phyloP scores from a whole-genome alignment of 2,797 vertebrate genomes.

The Anolis apletophallus region DNA sequence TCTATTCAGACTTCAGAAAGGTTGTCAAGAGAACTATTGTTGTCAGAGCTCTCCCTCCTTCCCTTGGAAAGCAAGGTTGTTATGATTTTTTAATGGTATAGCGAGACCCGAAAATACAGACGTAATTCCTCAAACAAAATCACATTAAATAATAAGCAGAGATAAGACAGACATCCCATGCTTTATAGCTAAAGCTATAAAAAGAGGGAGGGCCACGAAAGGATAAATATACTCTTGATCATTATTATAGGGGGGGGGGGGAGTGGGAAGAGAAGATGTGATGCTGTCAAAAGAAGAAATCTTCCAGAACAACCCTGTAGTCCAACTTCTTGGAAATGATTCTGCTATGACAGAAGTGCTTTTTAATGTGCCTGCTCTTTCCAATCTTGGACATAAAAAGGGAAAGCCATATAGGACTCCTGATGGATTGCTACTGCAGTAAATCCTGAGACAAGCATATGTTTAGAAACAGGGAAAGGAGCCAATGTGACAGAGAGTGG shows the following conservation, averaged over 20 bases:
- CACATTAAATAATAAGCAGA: constrained; percentile 36
- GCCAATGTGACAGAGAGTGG: constrained; percentile 23
- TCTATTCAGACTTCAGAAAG: constrained; percentile 1
- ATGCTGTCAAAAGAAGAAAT: background rate
- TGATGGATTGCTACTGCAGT: constrained; percentile 19
- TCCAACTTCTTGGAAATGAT: background rate
- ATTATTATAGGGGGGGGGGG: background rate
- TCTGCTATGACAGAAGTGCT: background rate
- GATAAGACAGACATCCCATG: constrained; percentile 33
- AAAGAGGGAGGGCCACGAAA: background rate
- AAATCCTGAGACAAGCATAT: constrained; percentile 20
- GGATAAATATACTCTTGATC: background rate
- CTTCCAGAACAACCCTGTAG: background rate
- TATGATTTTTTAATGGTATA: background rate
- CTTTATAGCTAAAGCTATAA: background rate
- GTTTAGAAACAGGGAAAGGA: constrained; percentile 36
- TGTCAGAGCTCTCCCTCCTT: background rate
- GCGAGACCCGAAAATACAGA: background rate
- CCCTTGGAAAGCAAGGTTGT: background rate
- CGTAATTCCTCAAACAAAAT: constrained; percentile 8
- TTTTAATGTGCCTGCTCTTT: constrained; percentile 19
- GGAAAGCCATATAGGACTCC: constrained; percentile 36
- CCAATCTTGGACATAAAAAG: constrained; percentile 28
- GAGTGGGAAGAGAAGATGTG: background rate
- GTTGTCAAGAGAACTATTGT: constrained; percentile 18